Percentiles rank a stretch among this genome's conserved stretches.
These are phyloP conservation scores for Coryphaenoides rupestris DNA, from an alignment of 2,113 vertebrate species.

Conservation along the genomic window DNA sequence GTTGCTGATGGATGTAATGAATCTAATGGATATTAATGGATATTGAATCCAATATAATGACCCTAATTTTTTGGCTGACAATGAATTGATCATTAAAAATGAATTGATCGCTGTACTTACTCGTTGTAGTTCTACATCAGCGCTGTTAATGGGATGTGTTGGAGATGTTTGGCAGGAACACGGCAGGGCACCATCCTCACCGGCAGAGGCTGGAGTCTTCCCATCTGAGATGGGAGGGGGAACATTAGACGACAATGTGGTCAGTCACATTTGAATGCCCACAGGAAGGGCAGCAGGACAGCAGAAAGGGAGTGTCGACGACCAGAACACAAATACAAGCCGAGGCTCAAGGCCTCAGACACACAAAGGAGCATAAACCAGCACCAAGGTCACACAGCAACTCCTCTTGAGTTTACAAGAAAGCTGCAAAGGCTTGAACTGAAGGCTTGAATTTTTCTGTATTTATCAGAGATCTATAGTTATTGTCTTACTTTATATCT, in stretches of 20 bases:
- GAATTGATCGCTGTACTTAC: constrained; percentile 38
- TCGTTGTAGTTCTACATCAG: constrained; percentile 54
- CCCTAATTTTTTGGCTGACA: background rate
- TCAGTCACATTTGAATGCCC: no score
- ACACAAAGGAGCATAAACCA: constrained; percentile 30
- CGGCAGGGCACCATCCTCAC: background rate
- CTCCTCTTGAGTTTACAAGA: no score
- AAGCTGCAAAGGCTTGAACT: no score
- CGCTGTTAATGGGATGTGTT: constrained; percentile 30
- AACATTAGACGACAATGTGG: background rate
- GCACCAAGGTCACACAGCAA: constrained; percentile 31
- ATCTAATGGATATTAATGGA: no score
- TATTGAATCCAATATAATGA: no score
- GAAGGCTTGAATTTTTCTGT: background rate
- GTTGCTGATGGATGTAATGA: background rate
- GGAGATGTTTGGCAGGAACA: constrained; percentile 38
- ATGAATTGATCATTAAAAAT: background rate
- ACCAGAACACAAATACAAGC: no score
- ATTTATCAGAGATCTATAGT: no score
- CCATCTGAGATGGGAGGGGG: constrained; percentile 28
- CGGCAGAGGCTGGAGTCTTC: background rate
- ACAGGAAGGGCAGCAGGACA: no score
- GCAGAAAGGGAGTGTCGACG: no score
- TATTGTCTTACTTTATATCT: no score
- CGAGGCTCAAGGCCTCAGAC: constrained; percentile 39